A percentile compares a stretch with the other conserved stretches of the same genome.
These are phyloP conservation scores for Sphaerophoria rueppellii DNA, from an alignment of 2,888 invertebrate species.

Conservation along the genomic window DNA sequence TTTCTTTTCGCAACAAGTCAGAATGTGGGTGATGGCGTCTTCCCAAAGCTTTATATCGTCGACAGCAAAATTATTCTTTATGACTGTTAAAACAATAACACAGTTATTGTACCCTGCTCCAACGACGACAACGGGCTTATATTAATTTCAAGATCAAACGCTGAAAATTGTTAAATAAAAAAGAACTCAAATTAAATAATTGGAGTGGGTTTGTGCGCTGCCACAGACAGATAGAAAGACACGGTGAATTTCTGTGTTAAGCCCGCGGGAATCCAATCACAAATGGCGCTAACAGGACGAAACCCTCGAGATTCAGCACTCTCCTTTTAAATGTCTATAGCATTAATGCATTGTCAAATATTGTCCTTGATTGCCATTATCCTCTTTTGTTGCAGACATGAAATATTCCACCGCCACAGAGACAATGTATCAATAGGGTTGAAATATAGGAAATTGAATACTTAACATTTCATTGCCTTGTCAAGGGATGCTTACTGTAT, in stretches of 20 bases:
- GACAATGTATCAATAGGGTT: conserved; percentile 53
- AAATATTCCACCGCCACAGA: conserved; percentile 11
- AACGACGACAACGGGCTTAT: conserved; percentile 62
- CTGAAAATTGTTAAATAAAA: conserved; percentile 31
- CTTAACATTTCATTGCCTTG: conserved; percentile 31
- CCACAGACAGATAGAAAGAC: conserved; percentile 44
- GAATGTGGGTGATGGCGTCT: neutral
- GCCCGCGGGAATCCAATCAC: conserved; percentile 70
- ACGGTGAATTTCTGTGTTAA: conserved; percentile 33
- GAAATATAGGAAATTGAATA: conserved; percentile 7
- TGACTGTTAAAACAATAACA: conserved; percentile 72
- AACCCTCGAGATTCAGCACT: conserved; percentile 20
- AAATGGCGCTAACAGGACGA: conserved; percentile 58
- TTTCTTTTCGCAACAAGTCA: conserved; percentile 4
- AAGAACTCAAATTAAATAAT: neutral
- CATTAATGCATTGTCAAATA: conserved; percentile 9
- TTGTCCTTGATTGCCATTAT: conserved; percentile 46
- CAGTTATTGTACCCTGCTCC: conserved; percentile 41
- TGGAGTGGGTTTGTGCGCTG: conserved; percentile 42
- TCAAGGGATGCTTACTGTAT: neutral
- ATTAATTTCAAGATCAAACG: conserved; percentile 73
- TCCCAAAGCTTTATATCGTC: conserved; percentile 20
- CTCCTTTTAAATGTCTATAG: neutral
- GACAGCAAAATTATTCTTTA: conserved; percentile 67
- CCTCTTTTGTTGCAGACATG: conserved; percentile 23